Evolutionary conservation across 1,140 invertebrate species (phyloP).

Genomic region (Oryctes rhinoceros): DNA sequence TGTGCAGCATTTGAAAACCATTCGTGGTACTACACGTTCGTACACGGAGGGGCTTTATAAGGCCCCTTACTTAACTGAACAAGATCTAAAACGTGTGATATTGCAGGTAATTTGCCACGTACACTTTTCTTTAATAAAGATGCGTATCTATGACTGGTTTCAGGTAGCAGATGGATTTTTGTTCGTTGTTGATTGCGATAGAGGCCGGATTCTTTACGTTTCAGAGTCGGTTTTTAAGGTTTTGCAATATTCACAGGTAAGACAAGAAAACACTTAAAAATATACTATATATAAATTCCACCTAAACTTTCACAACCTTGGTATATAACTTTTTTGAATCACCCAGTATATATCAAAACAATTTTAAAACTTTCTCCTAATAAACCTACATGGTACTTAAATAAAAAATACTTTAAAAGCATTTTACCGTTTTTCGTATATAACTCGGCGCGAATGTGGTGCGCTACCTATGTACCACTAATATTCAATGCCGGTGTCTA

Average conservation of each 20-base stretch:
- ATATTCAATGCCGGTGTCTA: no score
- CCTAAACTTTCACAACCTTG: no score
- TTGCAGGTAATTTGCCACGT: slow-evolving; percentile 64
- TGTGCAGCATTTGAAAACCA: slow-evolving; percentile 89
- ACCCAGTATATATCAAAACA: no score
- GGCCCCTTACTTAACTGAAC: slow-evolving; percentile 87
- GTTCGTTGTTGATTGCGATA: slow-evolving; percentile 92
- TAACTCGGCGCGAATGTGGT: no score
- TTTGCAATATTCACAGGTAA: slow-evolving; percentile 85
- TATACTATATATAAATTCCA: no score
- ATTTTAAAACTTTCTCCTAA: no score
- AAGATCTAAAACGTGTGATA: slow-evolving; percentile 83
- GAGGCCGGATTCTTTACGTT: slow-evolving; percentile 89
- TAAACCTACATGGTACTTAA: no score
- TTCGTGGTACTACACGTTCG: slow-evolving; percentile 78
- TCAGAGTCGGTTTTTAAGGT: slow-evolving; percentile 88
- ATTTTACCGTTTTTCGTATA: no score
- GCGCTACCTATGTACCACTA: no score
- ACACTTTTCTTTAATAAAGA: not conserved
- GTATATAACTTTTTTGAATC: no score
- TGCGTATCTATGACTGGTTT: slow-evolving; percentile 48
- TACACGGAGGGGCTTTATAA: slow-evolving; percentile 86
- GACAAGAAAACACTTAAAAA: slow-evolving; percentile 4
- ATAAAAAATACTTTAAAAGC: no score
- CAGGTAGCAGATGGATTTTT: slow-evolving; percentile 91